Percentiles rank a stretch among this genome's conserved stretches.
Evolutionary conservation across 2,113 vertebrate species (phyloP).

Genomic region (Burhinus oedicnemus): DNA sequence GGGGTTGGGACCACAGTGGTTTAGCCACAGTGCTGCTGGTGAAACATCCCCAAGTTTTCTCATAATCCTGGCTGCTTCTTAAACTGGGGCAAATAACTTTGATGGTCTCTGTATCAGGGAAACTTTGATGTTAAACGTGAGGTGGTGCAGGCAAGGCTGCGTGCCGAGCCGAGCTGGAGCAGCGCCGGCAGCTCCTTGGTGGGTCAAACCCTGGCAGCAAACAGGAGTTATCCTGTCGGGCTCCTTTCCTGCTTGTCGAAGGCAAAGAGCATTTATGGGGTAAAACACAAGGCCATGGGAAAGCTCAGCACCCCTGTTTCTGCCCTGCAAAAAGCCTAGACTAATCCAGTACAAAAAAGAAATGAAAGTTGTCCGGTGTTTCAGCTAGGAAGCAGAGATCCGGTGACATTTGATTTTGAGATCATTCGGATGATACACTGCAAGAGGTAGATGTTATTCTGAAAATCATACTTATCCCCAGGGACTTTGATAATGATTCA

Average conservation of each 20-base stretch:
- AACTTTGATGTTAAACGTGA: neutral
- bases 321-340: neutral
- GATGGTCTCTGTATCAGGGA: neutral
- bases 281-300: neutral
- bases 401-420: neutral
- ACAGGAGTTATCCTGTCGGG: rapidly evolving
- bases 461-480: neutral
- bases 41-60: neutral
- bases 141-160: too few relatives aligned
- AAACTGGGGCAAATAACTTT: neutral
- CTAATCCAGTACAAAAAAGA: neutral
- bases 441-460: neutral
- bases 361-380: rapidly evolving
- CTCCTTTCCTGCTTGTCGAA: neutral
- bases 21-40: neutral
- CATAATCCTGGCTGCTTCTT: neutral
- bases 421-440: neutral
- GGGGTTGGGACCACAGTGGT: neutral
- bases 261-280: neutral
- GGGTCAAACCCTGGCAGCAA: neutral
- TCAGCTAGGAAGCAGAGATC: neutral
- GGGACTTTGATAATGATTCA: neutral
- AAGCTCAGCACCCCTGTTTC: neutral
- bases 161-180: neutral
- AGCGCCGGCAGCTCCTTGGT: neutral